Evolutionary conservation across 2,113 vertebrate species (phyloP).

Genomic region (Bostrychus sinensis): DNA sequence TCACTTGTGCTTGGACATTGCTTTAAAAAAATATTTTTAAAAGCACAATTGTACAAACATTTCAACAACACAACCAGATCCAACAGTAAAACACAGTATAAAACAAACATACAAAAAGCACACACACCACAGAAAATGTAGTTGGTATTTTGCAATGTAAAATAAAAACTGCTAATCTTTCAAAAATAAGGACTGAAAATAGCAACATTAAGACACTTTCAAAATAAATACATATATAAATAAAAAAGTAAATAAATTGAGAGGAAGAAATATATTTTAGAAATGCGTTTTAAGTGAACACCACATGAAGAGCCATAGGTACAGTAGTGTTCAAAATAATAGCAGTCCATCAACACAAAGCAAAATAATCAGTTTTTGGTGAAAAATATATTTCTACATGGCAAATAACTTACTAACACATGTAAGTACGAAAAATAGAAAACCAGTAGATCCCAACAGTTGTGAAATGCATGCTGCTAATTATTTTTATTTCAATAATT

Average conservation of each 20-base stretch:
- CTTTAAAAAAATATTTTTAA: slow-evolving; percentile 54
- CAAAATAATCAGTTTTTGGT: not conserved
- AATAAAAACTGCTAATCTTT: not conserved
- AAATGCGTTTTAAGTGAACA: too few relatives aligned
- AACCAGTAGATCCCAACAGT: too few relatives aligned
- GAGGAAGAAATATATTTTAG: not conserved
- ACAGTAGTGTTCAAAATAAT: not conserved
- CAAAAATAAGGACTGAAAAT: not conserved
- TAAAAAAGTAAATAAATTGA: not conserved
- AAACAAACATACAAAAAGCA: slow-evolving; percentile 39
- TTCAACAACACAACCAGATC: slow-evolving; percentile 13
- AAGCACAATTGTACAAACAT: slow-evolving; percentile 33
- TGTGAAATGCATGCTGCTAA: too few relatives aligned
- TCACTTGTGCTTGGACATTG: too few relatives aligned
- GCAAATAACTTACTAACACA: too few relatives aligned
- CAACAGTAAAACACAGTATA: slow-evolving; percentile 21
- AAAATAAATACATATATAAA: not conserved
- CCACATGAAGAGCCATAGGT: not conserved
- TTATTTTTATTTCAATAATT: too few relatives aligned
- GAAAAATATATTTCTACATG: too few relatives aligned
- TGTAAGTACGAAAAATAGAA: too few relatives aligned
- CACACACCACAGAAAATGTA: slow-evolving; percentile 19
- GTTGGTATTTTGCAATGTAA: not conserved
- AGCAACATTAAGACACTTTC: not conserved
- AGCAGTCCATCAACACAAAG: not conserved